A percentile compares a stretch with the other conserved stretches of the same genome.
phyloP scores from a whole-genome alignment of 2,797 vertebrate species.

The Leptoclinus maculatus region DNA sequence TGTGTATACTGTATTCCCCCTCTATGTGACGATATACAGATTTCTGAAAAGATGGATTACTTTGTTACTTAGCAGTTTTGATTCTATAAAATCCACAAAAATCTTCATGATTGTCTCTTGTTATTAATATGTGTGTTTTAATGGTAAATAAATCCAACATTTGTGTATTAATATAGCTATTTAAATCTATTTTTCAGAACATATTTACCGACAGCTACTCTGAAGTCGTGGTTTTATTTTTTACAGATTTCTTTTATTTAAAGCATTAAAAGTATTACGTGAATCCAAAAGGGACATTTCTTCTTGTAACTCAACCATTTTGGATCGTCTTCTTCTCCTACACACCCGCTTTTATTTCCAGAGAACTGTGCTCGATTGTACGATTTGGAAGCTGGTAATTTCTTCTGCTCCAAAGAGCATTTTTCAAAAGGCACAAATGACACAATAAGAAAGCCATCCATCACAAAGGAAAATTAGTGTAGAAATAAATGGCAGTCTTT shows the following conservation, averaged over 20 bases:
- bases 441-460: conserved; percentile 88
- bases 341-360: conserved; percentile 8
- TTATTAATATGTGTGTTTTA: neutral
- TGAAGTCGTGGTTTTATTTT: neutral
- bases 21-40: neutral
- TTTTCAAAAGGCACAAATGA: conserved; percentile 85
- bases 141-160: neutral
- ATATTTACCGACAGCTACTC: neutral
- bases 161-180: neutral
- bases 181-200: neutral
- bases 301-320: conserved; percentile 26
- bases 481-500: conserved; percentile 82
- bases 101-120: neutral
- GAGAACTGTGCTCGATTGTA: conserved; percentile 71
- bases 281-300: conserved; percentile 8
- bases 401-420: conserved; percentile 84
- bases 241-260: neutral
- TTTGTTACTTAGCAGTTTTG: neutral
- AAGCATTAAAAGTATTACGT: conserved; percentile 2
- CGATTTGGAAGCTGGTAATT: conserved; percentile 83
- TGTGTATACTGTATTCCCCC: neutral
- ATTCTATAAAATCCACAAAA: neutral
- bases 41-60: neutral
- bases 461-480: conserved; percentile 87
- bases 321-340: conserved; percentile 26